A percentile compares a stretch with the other conserved stretches of the same genome.
These are phyloP conservation scores for Ariopsis seemanni DNA, from an alignment of 2,113 vertebrate species.

Conservation along the genomic window DNA sequence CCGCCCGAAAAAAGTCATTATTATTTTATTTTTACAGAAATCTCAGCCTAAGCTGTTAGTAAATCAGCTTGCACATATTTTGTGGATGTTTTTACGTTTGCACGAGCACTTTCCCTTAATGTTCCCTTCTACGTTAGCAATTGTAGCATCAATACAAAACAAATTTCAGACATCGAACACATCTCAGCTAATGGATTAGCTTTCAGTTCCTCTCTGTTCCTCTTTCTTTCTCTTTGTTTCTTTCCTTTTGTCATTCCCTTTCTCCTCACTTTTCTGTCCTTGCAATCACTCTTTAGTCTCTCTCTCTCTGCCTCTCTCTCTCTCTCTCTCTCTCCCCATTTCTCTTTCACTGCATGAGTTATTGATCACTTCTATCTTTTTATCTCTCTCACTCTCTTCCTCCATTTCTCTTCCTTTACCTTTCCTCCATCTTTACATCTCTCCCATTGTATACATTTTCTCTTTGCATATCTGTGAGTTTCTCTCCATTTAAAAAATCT, in stretches of 20 bases:
- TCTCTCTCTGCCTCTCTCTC: neutral
- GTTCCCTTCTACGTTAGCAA: neutral
- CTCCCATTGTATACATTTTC: neutral
- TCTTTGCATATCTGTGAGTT: neutral
- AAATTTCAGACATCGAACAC: neutral
- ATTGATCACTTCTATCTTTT: neutral
- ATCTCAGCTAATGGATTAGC: neutral
- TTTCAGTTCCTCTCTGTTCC: neutral
- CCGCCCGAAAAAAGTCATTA: too few species aligned
- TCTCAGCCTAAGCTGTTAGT: neutral
- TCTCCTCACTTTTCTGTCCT: neutral
- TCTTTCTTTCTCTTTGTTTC: neutral
- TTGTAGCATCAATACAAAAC: neutral
- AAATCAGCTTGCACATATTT: neutral
- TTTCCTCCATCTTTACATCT: neutral
- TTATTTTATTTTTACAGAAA: too few species aligned
- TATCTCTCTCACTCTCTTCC: neutral
- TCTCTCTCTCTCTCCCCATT: neutral
- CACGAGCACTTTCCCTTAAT: neutral
- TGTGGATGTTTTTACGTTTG: neutral
- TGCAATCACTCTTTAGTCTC: neutral
- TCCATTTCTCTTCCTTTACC: neutral
- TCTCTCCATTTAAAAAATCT: neutral
- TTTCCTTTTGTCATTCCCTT: neutral
- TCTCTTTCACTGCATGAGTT: neutral